phyloP scores from a whole-genome alignment of 2,797 vertebrate genomes.

The Caiman crocodilus region DNA sequence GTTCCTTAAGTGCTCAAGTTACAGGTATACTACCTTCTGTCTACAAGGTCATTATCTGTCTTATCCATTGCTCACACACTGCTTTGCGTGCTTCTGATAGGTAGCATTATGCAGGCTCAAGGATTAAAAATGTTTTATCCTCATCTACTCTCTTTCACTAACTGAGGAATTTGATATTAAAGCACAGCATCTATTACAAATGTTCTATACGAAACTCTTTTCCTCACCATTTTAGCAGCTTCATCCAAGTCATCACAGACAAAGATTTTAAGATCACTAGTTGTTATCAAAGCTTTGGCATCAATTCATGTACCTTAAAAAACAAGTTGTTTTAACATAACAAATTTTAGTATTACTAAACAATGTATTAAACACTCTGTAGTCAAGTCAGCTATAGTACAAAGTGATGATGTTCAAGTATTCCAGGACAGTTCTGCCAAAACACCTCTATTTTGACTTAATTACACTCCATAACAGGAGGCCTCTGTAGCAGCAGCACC shows the following conservation, averaged over 20 bases:
- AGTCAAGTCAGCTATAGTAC: neutral
- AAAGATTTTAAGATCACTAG: slow-evolving; percentile 96
- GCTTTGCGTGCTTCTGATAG: neutral
- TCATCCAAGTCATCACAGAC: slow-evolving; percentile 98
- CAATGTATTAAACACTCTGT: too few relatives aligned
- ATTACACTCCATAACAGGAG: neutral
- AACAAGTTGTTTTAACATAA: neutral
- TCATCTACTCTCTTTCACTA: neutral
- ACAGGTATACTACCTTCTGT: neutral
- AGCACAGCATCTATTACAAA: neutral
- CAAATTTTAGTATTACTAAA: neutral
- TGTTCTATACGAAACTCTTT: neutral
- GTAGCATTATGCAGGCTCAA: neutral
- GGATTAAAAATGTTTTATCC: neutral
- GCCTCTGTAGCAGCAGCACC: neutral
- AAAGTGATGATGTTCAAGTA: neutral
- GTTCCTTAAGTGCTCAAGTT: too few relatives aligned
- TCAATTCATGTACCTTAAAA: slow-evolving; percentile 93
- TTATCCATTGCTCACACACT: neutral
- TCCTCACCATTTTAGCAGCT: slow-evolving; percentile 96
- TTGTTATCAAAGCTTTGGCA: slow-evolving; percentile 96
- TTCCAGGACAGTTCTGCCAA: neutral
- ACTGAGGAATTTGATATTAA: neutral
- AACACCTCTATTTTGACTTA: neutral
- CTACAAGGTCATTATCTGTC: accelerated